Evolutionary conservation across 1,140 invertebrate genomes (phyloP), one percentile per base, ranked within the genome.

Genomic region (Popillia japonica): DNA sequence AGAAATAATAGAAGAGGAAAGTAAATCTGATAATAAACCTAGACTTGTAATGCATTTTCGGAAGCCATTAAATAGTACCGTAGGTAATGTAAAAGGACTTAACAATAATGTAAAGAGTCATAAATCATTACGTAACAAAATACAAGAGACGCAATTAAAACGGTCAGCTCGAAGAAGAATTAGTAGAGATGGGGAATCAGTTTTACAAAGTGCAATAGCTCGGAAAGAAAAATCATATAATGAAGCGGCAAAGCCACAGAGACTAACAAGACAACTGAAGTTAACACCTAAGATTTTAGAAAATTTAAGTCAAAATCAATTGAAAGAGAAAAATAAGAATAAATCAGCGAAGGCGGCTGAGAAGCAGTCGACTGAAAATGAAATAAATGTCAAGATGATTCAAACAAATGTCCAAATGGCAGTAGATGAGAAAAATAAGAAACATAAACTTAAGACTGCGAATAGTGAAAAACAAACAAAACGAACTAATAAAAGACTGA

Each of bases 171-270:
- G 72, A 14, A 84, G 88, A 3, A 84, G 87, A 11, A 88, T 86
- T 59, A 90, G 88, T 80, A 89, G 90, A 64, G 86, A 82, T 20
- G 85, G 84, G 11, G 89, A 90, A 42, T 88, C 88, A 77, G 86
- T 90, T 2, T 80, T 90, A 64, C 88, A 90, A 72, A 90, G 88
- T 84, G 89, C 89, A 4, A 90, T 90, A 78, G 89, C 89, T 3
- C 86, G 90, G 20, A 90, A 90, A 80, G 89, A 90, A 79, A 90
- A 90, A 77, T 87, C 86, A 7, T 90, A 88, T 76, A 88, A 88
- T 82, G 87, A 88, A 80, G 80, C 85, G 23, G 76, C 79, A 20
- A 83, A 83, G 77, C 82, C 84, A 6, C 81, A 84, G 75, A 81
- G 83, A 80, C 55, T 82, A 22, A 83, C 83, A n/a, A 78, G 83